phyloP scores from a whole-genome alignment of 64 coral and sea anemone genomes.

The Montipora capricornis region DNA sequence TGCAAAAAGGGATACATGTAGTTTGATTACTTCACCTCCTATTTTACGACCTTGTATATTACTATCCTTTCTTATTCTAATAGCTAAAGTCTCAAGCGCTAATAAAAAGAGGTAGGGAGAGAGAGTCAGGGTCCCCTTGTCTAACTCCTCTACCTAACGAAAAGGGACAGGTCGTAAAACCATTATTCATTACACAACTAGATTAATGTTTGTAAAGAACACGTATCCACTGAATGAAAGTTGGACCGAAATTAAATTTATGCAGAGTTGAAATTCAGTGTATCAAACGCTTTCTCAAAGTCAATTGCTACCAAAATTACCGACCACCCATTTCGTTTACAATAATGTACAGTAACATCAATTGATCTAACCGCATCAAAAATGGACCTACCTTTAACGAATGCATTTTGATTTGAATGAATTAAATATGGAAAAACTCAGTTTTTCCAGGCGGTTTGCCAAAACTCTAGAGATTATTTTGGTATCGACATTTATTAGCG shows the following conservation, averaged over 20 bases:
- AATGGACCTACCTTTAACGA: neutral
- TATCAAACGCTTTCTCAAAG: conserved; percentile 41
- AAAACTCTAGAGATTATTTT: conserved; percentile 17
- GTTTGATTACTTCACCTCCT: neutral
- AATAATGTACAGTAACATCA: neutral
- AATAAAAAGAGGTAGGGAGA: neutral
- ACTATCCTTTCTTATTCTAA: neutral
- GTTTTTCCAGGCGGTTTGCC: neutral
- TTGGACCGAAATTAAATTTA: neutral
- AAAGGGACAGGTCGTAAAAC: conserved; percentile 12
- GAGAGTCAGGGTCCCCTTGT: conserved; percentile 49
- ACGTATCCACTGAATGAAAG: conserved; percentile 3
- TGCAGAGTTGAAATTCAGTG: too few species aligned
- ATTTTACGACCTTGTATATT: neutral
- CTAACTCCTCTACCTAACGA: conserved; percentile 25
- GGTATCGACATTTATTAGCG: neutral
- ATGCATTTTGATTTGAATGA: conserved; percentile 26
- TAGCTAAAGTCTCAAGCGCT: neutral
- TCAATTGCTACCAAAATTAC: neutral
- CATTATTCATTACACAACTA: conserved; percentile 45
- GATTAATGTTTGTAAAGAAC: neutral
- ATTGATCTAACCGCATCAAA: conserved; percentile 7
- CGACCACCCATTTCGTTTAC: neutral
- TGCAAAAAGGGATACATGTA: neutral
- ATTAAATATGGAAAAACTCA: neutral